These are phyloP conservation scores for Conopomorpha cramerella DNA, from an alignment of 1,140 invertebrate species.

Conservation along the genomic window DNA sequence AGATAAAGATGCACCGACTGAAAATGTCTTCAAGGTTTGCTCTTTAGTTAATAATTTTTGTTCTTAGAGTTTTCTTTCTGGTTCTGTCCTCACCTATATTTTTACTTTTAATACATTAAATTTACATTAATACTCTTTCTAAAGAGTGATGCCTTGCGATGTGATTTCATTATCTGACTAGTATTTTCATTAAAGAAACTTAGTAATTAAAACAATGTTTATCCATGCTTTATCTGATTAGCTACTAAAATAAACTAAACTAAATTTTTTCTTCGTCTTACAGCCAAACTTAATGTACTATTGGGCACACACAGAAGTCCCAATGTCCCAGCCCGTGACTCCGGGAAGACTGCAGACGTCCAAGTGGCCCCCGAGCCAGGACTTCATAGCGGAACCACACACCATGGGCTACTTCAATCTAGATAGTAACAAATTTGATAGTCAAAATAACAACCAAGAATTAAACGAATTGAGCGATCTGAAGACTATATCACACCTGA, in stretches of 20 bases:
- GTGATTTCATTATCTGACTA: no score
- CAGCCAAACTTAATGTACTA: conserved; percentile 88
- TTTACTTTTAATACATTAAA: no score
- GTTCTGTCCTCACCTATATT: no score
- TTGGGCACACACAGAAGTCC: conserved; percentile 80
- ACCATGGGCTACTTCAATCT: conserved; percentile 12
- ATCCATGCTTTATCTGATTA: no score
- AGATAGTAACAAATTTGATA: conserved; percentile 17
- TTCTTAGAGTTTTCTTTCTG: no score
- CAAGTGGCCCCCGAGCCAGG: conserved; percentile 46
- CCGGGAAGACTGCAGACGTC: conserved; percentile 63
- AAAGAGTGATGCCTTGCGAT: no score
- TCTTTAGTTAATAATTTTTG: no score
- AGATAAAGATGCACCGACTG: conserved; percentile 68
- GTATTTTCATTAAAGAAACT: no score
- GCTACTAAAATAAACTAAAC: no score
- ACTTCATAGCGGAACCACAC: conserved; percentile 14
- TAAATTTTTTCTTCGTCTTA: no score
- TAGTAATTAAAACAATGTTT: no score
- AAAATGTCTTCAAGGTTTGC: conserved; percentile 78
- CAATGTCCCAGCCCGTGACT: conserved; percentile 67
- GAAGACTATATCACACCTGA: conserved; percentile 37
- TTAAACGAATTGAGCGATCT: conserved; percentile 41
- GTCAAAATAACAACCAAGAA: conserved; percentile 38
- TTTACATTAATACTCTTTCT: no score